phyloP scores from a whole-genome alignment of 2,113 vertebrate genomes.

The Oncorhynchus keta region DNA sequence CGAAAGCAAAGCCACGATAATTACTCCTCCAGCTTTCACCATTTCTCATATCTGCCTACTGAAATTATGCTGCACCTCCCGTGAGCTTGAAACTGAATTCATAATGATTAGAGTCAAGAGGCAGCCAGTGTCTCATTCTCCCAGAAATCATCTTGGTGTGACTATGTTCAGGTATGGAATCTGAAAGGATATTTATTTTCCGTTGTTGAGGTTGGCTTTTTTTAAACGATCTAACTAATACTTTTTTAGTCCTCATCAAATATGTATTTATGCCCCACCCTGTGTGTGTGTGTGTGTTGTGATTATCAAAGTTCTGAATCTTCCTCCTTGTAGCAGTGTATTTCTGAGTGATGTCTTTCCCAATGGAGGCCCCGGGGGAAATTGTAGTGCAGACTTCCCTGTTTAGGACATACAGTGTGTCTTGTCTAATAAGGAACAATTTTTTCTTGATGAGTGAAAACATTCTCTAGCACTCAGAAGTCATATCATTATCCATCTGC shows the following conservation, averaged over 20 bases:
- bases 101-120: constrained; percentile 76
- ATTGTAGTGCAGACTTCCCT: not conserved
- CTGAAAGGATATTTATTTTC: constrained; percentile 16
- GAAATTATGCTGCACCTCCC: constrained; percentile 68
- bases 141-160: constrained; percentile 72
- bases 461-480: too few relatives aligned
- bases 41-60: constrained; percentile 69
- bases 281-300: too few relatives aligned
- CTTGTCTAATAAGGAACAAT: not conserved
- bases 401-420: not conserved
- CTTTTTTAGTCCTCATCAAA: not conserved
- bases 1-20: constrained; percentile 60
- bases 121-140: constrained; percentile 67
- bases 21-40: constrained; percentile 69
- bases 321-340: not conserved
- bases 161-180: constrained; percentile 68
- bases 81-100: constrained; percentile 75
- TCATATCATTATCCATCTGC: too few relatives aligned
- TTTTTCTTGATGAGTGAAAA: not conserved
- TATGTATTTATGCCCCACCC: not conserved
- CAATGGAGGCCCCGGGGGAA: not conserved
- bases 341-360: not conserved
- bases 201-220: not conserved
- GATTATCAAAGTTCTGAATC: too few relatives aligned
- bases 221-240: not conserved